Evolutionary conservation across 2,113 vertebrate species (phyloP).

Genomic region (Eptatretus burgeri): DNA sequence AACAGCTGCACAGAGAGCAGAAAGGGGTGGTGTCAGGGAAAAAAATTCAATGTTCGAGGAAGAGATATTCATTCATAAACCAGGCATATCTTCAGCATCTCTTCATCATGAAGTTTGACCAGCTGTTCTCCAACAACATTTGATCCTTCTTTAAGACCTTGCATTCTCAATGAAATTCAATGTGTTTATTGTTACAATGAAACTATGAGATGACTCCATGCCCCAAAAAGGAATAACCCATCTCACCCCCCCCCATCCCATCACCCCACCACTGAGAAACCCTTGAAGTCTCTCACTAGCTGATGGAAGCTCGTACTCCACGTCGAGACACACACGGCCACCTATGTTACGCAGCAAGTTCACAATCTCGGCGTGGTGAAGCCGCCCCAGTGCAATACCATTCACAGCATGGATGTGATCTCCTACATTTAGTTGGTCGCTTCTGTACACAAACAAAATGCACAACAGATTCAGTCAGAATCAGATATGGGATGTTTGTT

Average conservation of each 20-base stretch:
- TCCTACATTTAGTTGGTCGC: slow-evolving; percentile 78
- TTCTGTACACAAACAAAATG: slow-evolving; percentile 20
- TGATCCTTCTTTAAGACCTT: too few species aligned
- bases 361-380: slow-evolving; percentile 93
- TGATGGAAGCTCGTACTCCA: slow-evolving; percentile 77
- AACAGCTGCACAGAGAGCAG: slow-evolving; percentile 22
- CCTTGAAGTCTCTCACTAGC: slow-evolving; percentile 36
- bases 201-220: neutral
- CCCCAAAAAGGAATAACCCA: neutral
- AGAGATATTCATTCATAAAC: neutral
- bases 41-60: too few species aligned
- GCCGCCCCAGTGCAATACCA: slow-evolving; percentile 81
- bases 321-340: slow-evolving; percentile 68
- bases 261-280: neutral
- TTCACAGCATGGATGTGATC: slow-evolving; percentile 95
- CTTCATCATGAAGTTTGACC: neutral
- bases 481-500: too few species aligned
- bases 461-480: too few species aligned
- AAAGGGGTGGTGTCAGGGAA: neutral
- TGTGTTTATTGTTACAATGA: neutral
- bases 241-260: neutral
- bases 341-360: slow-evolving; percentile 88
- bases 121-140: too few species aligned
- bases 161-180: neutral
- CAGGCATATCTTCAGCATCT: neutral